These are phyloP conservation scores for Saccostrea echinata DNA, from an alignment of 1,140 invertebrate species.

Conservation along the genomic window DNA sequence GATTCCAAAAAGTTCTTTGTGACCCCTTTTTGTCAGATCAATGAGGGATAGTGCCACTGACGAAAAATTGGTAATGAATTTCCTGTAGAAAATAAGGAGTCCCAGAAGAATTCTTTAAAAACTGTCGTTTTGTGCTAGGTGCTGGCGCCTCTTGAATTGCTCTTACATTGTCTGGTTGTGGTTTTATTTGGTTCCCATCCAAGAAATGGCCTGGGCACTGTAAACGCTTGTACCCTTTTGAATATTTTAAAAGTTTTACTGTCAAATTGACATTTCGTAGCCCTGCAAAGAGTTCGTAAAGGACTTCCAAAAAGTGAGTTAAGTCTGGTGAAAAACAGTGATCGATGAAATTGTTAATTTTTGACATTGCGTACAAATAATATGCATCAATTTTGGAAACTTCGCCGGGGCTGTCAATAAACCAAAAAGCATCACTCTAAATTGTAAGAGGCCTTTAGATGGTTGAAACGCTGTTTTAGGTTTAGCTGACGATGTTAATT, in stretches of 20 bases:
- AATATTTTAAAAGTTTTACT: slow-evolving; percentile 52
- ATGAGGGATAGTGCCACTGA: too few species aligned
- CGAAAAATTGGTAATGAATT: slow-evolving; percentile 74
- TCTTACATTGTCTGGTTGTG: slow-evolving; percentile 49
- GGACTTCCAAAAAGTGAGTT: slow-evolving; percentile 42
- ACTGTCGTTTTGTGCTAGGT: too few species aligned
- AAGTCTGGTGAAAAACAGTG: slow-evolving; percentile 38
- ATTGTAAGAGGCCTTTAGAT: slow-evolving; percentile 55
- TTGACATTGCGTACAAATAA: slow-evolving; percentile 56
- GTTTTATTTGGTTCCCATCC: slow-evolving; percentile 24
- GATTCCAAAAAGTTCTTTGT: slow-evolving; percentile 30
- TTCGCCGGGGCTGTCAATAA: slow-evolving; percentile 61
- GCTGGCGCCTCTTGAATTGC: too few species aligned
- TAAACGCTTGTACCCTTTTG: slow-evolving; percentile 25
- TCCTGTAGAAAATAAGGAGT: slow-evolving; percentile 77
- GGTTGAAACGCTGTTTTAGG: slow-evolving; percentile 59
- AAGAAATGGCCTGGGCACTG: slow-evolving; percentile 56
- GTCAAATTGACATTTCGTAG: slow-evolving; percentile 49
- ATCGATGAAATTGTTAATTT: slow-evolving; percentile 65
- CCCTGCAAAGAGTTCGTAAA: slow-evolving; percentile 38
- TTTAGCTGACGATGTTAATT: slow-evolving; percentile 62
- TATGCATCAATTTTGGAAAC: slow-evolving; percentile 68
- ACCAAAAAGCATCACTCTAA: slow-evolving; percentile 66
- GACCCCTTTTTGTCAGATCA: slow-evolving; percentile 66
- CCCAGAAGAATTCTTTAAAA: slow-evolving; percentile 79